Evolutionary conservation across 2,888 invertebrate species (phyloP).

Genomic region (Morpho helenor): DNA sequence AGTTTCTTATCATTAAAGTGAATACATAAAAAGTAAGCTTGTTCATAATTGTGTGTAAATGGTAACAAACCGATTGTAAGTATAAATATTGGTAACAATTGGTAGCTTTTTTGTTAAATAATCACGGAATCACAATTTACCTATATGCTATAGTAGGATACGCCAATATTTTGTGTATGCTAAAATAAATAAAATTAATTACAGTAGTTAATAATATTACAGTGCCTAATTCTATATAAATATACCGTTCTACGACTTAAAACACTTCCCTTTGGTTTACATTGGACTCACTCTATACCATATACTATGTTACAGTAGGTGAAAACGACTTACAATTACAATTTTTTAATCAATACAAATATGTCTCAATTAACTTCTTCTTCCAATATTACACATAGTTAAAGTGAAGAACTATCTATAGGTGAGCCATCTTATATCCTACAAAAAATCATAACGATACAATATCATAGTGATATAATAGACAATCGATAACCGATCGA

Average conservation of each 20-base stretch:
- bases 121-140: conserved; percentile 2
- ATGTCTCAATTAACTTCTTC: no score
- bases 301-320: conserved; percentile 10
- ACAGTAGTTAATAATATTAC: conserved; percentile 19
- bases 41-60: conserved; percentile 10
- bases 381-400: no score
- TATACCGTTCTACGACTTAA: conserved; percentile 76
- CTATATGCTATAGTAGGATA: neutral
- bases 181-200: conserved; percentile 7
- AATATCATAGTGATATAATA: no score
- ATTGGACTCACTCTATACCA: conserved; percentile 46
- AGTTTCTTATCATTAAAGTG: no score
- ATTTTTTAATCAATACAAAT: no score
- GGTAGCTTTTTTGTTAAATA: conserved; percentile 22
- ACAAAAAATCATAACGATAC: no score
- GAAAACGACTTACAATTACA: no score
- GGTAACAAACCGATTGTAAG: conserved; percentile 23
- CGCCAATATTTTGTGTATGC: conserved; percentile 1
- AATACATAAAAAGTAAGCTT: neutral
- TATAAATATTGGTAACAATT: conserved; percentile 32
- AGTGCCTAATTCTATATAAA: conserved; percentile 50
- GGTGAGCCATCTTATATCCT: no score
- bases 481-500: no score
- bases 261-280: conserved; percentile 75
- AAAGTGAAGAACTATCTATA: no score